Conservation (phyloP, 1,140 invertebrate genomes). For the Ceratosolen fusciceps region DNA sequence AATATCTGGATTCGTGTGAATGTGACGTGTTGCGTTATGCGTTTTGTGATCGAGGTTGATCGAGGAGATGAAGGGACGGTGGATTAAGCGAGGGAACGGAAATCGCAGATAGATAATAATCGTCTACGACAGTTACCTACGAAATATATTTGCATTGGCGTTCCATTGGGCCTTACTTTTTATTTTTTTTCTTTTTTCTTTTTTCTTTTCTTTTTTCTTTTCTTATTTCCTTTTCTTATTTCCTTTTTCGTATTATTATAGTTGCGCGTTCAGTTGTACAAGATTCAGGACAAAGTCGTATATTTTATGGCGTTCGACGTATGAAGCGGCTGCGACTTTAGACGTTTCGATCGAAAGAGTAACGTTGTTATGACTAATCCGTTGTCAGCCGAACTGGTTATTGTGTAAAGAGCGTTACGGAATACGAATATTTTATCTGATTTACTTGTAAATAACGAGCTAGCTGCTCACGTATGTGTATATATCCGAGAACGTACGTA, state of each 20-base stretch:
- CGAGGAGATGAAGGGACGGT: not conserved
- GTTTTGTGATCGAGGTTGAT: slow-evolving; percentile 13
- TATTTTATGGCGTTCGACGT: slow-evolving; percentile 39
- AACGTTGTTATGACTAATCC: not conserved
- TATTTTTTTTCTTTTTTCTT: too few species aligned
- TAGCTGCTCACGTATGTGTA: too few species aligned
- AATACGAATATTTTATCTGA: not conserved
- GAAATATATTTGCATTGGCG: too few species aligned
- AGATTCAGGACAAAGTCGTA: slow-evolving; percentile 14
- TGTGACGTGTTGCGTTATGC: not conserved
- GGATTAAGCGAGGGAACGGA: not conserved
- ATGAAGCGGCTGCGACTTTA: slow-evolving; percentile 18
- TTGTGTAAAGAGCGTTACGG: not conserved
- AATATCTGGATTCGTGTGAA: not conserved
- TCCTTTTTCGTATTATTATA: too few species aligned
- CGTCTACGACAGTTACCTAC: not conserved
- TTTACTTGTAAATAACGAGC: too few species aligned
- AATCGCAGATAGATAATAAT: not conserved
- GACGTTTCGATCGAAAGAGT: too few species aligned
- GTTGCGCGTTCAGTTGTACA: too few species aligned
- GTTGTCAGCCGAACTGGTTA: not conserved
- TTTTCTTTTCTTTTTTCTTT: too few species aligned
- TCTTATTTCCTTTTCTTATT: too few species aligned
- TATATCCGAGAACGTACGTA: too few species aligned
- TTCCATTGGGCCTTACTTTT: not conserved